phyloP scores from a whole-genome alignment of 1,140 invertebrate species.

The Xylocopa sonorina region DNA sequence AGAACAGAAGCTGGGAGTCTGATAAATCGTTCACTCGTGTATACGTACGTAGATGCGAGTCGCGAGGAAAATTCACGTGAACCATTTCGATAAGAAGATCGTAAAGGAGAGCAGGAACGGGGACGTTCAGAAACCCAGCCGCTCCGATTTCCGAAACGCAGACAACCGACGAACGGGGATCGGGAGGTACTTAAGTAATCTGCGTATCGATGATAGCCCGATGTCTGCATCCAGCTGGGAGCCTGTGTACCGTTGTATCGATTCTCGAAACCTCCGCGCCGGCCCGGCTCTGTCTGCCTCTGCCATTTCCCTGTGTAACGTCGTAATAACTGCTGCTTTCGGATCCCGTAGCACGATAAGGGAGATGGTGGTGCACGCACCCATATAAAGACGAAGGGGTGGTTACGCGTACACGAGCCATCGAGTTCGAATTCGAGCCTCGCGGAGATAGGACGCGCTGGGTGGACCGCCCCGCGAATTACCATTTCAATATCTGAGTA shows the following conservation, averaged over 20 bases:
- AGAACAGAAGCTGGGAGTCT: too few relatives aligned
- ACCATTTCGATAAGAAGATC: too few relatives aligned
- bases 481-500: too few relatives aligned
- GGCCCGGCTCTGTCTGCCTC: slow-evolving; percentile 30
- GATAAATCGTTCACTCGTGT: too few relatives aligned
- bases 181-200: slow-evolving; percentile 31
- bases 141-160: slow-evolving; percentile 42
- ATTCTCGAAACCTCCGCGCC: slow-evolving; percentile 28
- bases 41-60: too few relatives aligned
- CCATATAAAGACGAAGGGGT: not conserved
- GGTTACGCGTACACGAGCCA: not conserved
- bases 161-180: not conserved
- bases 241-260: slow-evolving; percentile 28
- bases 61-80: too few relatives aligned
- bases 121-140: not conserved
- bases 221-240: slow-evolving; percentile 31
- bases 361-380: not conserved
- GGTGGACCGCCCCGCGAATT: too few relatives aligned
- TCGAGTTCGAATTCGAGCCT: not conserved
- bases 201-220: slow-evolving; percentile 47
- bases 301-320: slow-evolving; percentile 53
- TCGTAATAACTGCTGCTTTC: slow-evolving; percentile 53
- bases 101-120: too few relatives aligned
- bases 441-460: not conserved
- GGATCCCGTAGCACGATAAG: slow-evolving; percentile 9